phyloP scores from a whole-genome alignment of 2,888 invertebrate species.

The Flexamia atlantica region DNA sequence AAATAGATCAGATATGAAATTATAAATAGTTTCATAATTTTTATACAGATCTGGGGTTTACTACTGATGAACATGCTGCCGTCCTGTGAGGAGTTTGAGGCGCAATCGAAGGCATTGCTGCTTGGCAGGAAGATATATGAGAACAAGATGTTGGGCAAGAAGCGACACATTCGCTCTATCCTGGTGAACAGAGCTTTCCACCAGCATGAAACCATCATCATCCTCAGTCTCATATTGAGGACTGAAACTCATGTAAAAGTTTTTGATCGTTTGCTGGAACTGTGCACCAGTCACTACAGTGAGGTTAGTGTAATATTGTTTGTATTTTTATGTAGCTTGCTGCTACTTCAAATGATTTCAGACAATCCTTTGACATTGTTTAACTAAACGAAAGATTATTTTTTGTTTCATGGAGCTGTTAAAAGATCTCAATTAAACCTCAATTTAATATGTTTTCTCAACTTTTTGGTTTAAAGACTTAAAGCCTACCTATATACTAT shows the following conservation, averaged over 20 bases:
- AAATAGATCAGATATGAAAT: too few species aligned
- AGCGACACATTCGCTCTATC: slow-evolving; percentile 80
- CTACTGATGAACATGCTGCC: slow-evolving; percentile 78
- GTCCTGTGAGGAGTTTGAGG: slow-evolving; percentile 79
- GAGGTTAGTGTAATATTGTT: slow-evolving; percentile 77
- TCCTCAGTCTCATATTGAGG: slow-evolving; percentile 71
- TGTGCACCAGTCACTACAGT: slow-evolving; percentile 83
- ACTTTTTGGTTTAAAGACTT: too few species aligned
- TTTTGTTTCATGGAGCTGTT: too few species aligned
- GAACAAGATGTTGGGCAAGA: slow-evolving; percentile 81
- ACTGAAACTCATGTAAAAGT: slow-evolving; percentile 81
- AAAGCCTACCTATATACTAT: too few species aligned
- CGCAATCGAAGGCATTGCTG: slow-evolving; percentile 82
- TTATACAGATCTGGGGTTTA: slow-evolving; percentile 82
- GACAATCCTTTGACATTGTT: too few species aligned
- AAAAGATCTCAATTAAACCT: too few species aligned
- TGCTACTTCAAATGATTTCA: too few species aligned
- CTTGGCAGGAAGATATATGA: slow-evolving; percentile 81
- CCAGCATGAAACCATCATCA: slow-evolving; percentile 79
- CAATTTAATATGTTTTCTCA: too few species aligned
- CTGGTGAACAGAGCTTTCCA: slow-evolving; percentile 82
- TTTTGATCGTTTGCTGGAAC: slow-evolving; percentile 79
- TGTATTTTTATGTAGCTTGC: too few species aligned
- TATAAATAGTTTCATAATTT: neutral
- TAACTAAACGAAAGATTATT: too few species aligned